Conservation (phyloP, 2,888 invertebrate genomes). For the Empis stercorea region DNA sequence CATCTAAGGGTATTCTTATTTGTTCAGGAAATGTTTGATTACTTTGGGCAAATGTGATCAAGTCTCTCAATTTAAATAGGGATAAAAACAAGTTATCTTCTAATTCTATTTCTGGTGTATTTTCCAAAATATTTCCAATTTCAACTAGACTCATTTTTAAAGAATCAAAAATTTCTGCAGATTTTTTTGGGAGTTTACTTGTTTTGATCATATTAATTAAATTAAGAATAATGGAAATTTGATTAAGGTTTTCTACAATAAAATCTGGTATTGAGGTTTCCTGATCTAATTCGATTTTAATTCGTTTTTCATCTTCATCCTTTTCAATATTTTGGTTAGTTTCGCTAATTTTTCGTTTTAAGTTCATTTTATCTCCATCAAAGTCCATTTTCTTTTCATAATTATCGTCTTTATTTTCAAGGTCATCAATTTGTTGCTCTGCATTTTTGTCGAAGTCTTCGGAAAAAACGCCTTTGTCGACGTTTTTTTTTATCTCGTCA, state of each 20-base stretch:
- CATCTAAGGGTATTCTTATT: background rate
- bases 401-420: too few species aligned
- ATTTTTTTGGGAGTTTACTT: background rate
- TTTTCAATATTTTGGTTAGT: background rate
- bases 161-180: background rate
- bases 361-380: background rate
- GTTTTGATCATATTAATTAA: background rate
- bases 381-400: background rate
- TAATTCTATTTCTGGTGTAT: background rate
- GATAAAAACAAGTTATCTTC: background rate
- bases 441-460: conserved; percentile 6
- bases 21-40: background rate
- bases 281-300: background rate
- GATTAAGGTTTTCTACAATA: background rate
- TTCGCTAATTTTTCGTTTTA: background rate
- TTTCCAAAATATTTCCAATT: background rate
- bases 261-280: background rate
- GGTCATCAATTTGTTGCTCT: conserved; percentile 2
- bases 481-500: conserved; percentile 36
- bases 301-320: conserved; percentile 5
- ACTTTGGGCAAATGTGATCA: background rate
- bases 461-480: conserved; percentile 25
- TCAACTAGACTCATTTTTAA: background rate
- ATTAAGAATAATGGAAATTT: background rate
- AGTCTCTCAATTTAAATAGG: background rate